A percentile compares a stretch with the other conserved stretches of the same genome.
phyloP scores from a whole-genome alignment of 2,888 invertebrate species.

The Listrodromus nycthemerus region DNA sequence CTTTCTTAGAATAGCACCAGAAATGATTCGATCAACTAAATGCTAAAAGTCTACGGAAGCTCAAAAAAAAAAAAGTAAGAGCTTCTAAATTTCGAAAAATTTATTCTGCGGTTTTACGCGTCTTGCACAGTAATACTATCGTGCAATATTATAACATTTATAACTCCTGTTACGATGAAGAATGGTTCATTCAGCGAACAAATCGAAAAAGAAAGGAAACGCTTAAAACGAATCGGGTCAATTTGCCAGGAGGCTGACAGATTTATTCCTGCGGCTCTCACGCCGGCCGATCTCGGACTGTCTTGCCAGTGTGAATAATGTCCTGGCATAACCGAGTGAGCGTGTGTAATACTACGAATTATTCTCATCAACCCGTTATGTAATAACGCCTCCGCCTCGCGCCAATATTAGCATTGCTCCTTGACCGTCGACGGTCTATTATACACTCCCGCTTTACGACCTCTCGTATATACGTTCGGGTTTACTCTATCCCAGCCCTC shows the following conservation, averaged over 20 bases:
- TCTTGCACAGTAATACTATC: background rate
- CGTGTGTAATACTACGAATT: conserved; percentile 73
- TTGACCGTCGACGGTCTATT: conserved; percentile 48
- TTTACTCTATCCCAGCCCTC: conserved; percentile 11
- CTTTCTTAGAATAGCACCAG: conserved; percentile 22
- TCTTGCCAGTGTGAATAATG: conserved; percentile 39
- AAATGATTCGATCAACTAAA: conserved; percentile 13
- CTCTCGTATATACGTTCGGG: background rate
- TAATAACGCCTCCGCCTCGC: conserved; percentile 73
- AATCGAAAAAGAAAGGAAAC: conserved; percentile 17
- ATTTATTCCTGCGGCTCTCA: conserved; percentile 71
- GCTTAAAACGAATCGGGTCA: conserved; percentile 41
- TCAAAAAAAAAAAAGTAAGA: background rate
- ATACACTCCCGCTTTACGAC: conserved; percentile 5
- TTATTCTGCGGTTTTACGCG: background rate
- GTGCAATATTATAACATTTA: conserved; percentile 7
- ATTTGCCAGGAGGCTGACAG: conserved; percentile 64
- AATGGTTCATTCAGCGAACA: conserved; percentile 44
- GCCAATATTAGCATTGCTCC: conserved; percentile 78
- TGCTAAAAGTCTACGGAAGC: conserved; percentile 44
- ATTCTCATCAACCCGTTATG: conserved; percentile 78
- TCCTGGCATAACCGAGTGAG: conserved; percentile 40
- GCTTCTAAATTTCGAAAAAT: background rate
- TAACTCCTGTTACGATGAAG: conserved; percentile 8
- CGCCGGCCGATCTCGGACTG: conserved; percentile 2